A percentile compares a stretch with the other conserved stretches of the same genome.
Conservation (phyloP, 2,797 vertebrate species). For the Lacerta agilis region DNA sequence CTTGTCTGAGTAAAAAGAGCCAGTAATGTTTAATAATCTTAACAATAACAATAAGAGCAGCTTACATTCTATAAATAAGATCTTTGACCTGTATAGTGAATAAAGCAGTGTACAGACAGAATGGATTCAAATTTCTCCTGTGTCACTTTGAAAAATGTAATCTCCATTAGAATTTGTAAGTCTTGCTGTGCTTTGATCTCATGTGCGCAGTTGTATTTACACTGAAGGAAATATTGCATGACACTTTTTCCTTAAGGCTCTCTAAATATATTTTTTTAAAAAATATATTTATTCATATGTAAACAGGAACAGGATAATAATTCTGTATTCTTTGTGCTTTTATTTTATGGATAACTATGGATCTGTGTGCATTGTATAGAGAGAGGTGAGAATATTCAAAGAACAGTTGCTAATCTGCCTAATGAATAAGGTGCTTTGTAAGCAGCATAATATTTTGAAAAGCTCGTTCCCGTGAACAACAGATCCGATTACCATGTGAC, state of each 20-base stretch:
- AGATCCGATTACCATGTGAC: constrained; percentile 72
- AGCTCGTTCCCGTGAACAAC: constrained; percentile 59
- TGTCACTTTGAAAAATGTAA: not conserved
- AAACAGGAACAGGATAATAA: not conserved
- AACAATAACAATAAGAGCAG: not conserved
- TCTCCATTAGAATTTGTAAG: not conserved
- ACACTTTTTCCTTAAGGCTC: not conserved
- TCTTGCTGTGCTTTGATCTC: not conserved
- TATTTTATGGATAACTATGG: constrained; percentile 25
- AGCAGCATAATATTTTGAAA: constrained; percentile 69
- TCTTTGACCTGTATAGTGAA: not conserved
- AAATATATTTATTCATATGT: constrained; percentile 18
- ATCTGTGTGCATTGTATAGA: constrained; percentile 35
- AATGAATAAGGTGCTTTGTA: constrained; percentile 75
- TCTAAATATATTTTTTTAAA: not conserved
- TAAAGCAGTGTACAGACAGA: not conserved
- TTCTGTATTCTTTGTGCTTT: constrained; percentile 32
- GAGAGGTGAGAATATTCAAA: constrained; percentile 60
- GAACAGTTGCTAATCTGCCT: constrained; percentile 62
- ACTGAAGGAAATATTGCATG: not conserved
- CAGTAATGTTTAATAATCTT: constrained; percentile 1
- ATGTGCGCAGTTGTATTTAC: not conserved
- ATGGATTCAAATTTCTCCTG: constrained; percentile 9
- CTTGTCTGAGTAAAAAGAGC: not conserved
- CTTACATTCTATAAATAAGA: not conserved